Percentiles rank a stretch among this genome's conserved stretches.
These are phyloP conservation scores for Chiridota heheva DNA, from an alignment of 35 echinoderm and acorn worm genomes.

Conservation along the genomic window DNA sequence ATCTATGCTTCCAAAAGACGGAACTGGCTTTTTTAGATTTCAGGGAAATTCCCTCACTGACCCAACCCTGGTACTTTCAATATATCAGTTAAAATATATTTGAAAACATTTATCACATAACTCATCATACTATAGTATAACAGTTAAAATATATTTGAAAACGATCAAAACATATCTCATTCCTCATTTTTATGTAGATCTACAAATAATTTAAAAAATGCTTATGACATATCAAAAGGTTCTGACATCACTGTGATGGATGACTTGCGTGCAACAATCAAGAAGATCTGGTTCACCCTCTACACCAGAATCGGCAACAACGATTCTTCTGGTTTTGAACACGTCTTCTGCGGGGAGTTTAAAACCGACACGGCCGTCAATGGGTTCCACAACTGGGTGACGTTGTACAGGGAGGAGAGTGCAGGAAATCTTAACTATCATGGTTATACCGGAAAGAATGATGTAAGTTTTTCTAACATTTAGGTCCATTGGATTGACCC, in stretches of 20 bases:
- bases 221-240: background rate
- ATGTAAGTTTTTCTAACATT: no score
- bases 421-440: background rate
- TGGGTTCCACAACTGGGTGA: slow-evolving; percentile 43
- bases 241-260: background rate
- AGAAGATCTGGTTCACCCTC: background rate
- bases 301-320: background rate
- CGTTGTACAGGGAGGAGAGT: slow-evolving; percentile 10
- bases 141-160: background rate
- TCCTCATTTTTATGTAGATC: background rate
- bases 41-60: no score
- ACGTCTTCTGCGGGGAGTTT: slow-evolving; percentile 32
- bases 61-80: no score
- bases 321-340: slow-evolving; percentile 29
- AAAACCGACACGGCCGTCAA: slow-evolving; percentile 18
- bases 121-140: no score
- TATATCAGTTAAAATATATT: no score
- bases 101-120: no score
- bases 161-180: background rate
- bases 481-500: no score
- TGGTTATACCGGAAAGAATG: background rate
- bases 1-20: no score
- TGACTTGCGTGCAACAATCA: slow-evolving; percentile 4
- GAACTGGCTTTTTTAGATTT: no score
- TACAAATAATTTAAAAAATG: background rate